Evolutionary conservation across 2,113 vertebrate genomes (phyloP).

Genomic region (Irena cyanogastra): DNA sequence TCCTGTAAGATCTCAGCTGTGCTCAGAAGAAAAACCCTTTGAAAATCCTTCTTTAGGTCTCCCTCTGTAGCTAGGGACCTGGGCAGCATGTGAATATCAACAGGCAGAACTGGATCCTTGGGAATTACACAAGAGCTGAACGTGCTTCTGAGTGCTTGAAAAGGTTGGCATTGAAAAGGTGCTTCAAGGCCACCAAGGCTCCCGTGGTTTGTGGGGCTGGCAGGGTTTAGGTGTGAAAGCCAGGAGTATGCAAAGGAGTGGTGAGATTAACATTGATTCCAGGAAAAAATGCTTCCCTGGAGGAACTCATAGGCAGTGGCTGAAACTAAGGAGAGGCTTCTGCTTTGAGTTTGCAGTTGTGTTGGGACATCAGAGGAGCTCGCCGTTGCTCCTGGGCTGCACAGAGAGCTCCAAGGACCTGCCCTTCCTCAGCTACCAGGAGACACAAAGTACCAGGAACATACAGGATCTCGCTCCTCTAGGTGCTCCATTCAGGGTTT

Average conservation of each 20-base stretch:
- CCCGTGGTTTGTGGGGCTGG: background rate
- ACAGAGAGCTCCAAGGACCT: background rate
- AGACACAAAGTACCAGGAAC: background rate
- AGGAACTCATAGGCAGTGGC: background rate
- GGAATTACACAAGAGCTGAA: background rate
- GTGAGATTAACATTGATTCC: background rate
- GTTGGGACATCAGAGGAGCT: background rate
- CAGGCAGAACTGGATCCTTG: background rate
- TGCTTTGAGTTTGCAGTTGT: background rate
- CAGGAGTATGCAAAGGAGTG: background rate
- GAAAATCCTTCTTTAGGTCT: background rate
- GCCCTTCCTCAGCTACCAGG: background rate
- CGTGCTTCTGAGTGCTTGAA: background rate
- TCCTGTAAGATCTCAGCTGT: background rate
- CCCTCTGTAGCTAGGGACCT: background rate
- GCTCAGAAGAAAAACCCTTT: conserved; percentile 10
- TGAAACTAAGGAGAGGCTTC: background rate
- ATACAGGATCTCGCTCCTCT: background rate
- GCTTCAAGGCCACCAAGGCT: background rate
- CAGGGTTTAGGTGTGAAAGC: background rate
- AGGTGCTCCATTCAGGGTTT: background rate
- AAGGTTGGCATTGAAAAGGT: background rate
- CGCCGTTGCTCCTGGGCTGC: background rate
- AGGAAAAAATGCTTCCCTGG: background rate
- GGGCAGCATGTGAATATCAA: background rate